Conservation (phyloP, 2,888 invertebrate species). For the Listrodromus nycthemerus region DNA sequence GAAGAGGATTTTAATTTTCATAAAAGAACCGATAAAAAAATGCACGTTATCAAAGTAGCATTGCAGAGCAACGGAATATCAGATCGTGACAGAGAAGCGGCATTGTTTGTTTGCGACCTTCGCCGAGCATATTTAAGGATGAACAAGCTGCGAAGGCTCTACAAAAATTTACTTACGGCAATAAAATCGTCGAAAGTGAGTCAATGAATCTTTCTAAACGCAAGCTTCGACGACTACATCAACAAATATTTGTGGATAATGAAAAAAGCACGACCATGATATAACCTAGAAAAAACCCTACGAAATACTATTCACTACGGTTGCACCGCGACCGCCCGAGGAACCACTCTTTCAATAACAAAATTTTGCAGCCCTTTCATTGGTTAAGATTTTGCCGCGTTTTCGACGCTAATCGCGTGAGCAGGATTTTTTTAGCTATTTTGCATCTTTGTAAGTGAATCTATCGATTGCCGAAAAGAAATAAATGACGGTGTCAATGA, state of each 20-base stretch:
- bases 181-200: slow-evolving; percentile 12
- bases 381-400: slow-evolving; percentile 13
- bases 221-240: slow-evolving; percentile 40
- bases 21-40: not conserved
- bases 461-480: too few species aligned
- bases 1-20: not conserved
- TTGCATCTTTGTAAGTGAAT: too few species aligned
- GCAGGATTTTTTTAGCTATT: too few species aligned
- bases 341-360: slow-evolving; percentile 10
- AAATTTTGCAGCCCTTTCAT: slow-evolving; percentile 2
- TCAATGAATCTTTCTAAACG: not conserved
- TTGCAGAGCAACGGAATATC: not conserved
- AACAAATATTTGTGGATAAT: slow-evolving; percentile 59
- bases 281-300: slow-evolving; percentile 59
- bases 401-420: too few species aligned
- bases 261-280: slow-evolving; percentile 38
- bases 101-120: slow-evolving; percentile 11
- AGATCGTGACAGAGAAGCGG: slow-evolving; percentile 6
- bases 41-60: not conserved
- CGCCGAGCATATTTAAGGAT: not conserved
- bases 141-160: not conserved
- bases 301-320: slow-evolving; percentile 3
- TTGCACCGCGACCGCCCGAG: slow-evolving; percentile 48
- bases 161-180: slow-evolving; percentile 35
- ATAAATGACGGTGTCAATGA: too few species aligned